Conservation (phyloP, 37 sponge, comb jelly and placozoan species). For the Halisarca cf. caerulea region DNA sequence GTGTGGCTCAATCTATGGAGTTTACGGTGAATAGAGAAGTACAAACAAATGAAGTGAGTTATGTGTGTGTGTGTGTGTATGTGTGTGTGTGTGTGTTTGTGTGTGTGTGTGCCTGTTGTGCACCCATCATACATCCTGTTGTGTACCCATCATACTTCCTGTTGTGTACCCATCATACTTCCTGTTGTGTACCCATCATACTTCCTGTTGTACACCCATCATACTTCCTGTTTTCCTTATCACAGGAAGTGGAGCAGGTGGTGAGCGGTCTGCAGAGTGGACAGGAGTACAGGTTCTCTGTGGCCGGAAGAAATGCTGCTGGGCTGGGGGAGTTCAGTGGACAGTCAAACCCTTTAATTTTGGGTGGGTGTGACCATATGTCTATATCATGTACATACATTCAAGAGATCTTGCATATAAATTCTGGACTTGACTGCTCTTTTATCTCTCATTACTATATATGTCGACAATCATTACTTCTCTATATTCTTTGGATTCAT, state of each 20-base stretch:
- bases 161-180: background rate
- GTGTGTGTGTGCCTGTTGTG: too few species aligned
- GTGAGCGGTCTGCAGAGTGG: background rate
- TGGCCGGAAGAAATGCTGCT: slow-evolving; percentile 8
- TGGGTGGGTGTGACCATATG: background rate
- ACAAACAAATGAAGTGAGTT: background rate
- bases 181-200: too few species aligned
- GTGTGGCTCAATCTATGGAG: too few species aligned
- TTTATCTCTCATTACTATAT: too few species aligned
- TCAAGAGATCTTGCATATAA: too few species aligned
- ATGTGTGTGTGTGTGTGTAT: slow-evolving; percentile 35
- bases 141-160: background rate
- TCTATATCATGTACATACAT: background rate
- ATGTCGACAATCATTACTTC: too few species aligned
- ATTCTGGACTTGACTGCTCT: too few species aligned
- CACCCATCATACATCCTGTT: background rate
- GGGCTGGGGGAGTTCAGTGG: slow-evolving; percentile 37
- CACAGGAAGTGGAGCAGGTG: background rate
- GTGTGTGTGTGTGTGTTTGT: too few species aligned
- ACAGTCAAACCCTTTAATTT: background rate
- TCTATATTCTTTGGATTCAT: background rate
- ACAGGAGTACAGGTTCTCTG: background rate
- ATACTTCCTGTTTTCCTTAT: too few species aligned
- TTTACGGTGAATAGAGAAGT: background rate
- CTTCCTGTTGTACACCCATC: too few species aligned